Percentiles rank a stretch among this genome's conserved stretches.
phyloP scores from a whole-genome alignment of 2,113 vertebrate species.

The Siphamia tubifer region DNA sequence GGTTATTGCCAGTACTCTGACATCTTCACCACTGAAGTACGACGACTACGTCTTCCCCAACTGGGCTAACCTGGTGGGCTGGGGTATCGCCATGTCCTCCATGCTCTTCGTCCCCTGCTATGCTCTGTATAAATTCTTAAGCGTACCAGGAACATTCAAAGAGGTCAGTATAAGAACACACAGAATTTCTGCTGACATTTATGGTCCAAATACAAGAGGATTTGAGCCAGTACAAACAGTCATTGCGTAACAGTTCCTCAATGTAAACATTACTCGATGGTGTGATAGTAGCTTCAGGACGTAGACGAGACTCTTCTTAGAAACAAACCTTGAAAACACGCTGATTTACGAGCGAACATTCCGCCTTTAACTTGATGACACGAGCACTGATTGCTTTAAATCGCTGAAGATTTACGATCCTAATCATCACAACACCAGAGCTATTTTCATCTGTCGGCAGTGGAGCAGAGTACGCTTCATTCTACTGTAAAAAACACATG shows the following conservation, averaged over 20 bases:
- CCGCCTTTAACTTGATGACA: neutral
- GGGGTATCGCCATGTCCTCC: slow-evolving; percentile 92
- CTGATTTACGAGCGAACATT: neutral
- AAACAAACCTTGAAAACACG: neutral
- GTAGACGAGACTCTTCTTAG: neutral
- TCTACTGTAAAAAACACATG: slow-evolving; percentile 3
- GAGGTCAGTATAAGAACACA: slow-evolving; percentile 82
- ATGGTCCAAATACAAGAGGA: neutral
- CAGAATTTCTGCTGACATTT: too few relatives aligned
- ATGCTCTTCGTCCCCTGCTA: slow-evolving; percentile 93
- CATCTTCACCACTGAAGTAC: slow-evolving; percentile 87
- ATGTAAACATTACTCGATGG: neutral
- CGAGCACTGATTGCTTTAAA: slow-evolving; percentile 33
- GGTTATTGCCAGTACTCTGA: slow-evolving; percentile 92
- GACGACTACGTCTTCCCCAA: slow-evolving; percentile 91
- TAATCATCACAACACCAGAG: slow-evolving; percentile 52
- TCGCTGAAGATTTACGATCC: slow-evolving; percentile 15
- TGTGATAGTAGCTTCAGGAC: neutral
- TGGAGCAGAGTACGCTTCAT: slow-evolving; percentile 21
- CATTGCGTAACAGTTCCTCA: neutral
- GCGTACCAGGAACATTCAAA: slow-evolving; percentile 85
- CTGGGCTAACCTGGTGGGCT: slow-evolving; percentile 91
- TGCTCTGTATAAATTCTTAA: slow-evolving; percentile 90
- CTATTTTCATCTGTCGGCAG: slow-evolving; percentile 38
- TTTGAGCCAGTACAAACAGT: neutral